Conservation (phyloP, 2,888 invertebrate species). For the Meteorus cinctellus region DNA sequence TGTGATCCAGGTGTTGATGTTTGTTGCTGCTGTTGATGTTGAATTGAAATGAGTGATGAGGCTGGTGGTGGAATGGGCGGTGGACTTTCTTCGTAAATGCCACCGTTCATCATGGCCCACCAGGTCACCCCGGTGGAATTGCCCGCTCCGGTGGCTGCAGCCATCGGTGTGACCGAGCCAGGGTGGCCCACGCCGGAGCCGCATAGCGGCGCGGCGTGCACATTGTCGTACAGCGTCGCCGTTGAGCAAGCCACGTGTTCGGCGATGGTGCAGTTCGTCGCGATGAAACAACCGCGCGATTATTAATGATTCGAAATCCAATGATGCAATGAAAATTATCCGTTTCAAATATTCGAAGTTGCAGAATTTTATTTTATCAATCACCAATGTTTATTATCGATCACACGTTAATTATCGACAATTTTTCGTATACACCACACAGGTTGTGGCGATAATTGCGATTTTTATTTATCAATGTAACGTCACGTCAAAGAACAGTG, state of each 20-base stretch:
- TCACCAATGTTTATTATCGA: neutral
- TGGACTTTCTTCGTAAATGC: slow-evolving; percentile 83
- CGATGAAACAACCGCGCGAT: slow-evolving; percentile 68
- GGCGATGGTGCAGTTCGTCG: slow-evolving; percentile 79
- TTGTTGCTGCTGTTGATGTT: slow-evolving; percentile 63
- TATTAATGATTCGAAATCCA: slow-evolving; percentile 56
- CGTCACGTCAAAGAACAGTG: slow-evolving; percentile 3
- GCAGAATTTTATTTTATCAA: neutral
- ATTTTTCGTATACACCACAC: neutral
- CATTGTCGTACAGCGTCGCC: slow-evolving; percentile 90
- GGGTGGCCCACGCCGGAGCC: slow-evolving; percentile 74
- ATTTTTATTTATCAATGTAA: slow-evolving; percentile 3
- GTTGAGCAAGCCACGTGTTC: slow-evolving; percentile 87
- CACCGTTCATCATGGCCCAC: slow-evolving; percentile 90
- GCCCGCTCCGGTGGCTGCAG: slow-evolving; percentile 86
- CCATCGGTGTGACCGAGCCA: slow-evolving; percentile 73
- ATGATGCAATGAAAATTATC: slow-evolving; percentile 46
- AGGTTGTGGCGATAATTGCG: neutral
- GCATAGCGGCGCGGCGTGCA: slow-evolving; percentile 81
- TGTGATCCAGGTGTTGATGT: slow-evolving; percentile 69
- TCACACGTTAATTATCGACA: neutral
- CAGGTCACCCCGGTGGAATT: slow-evolving; percentile 89
- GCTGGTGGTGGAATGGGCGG: slow-evolving; percentile 74
- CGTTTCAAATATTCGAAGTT: slow-evolving; percentile 33
- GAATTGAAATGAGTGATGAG: slow-evolving; percentile 73